A percentile compares a stretch with the other conserved stretches of the same genome.
These are phyloP conservation scores for Colletes collaris DNA, from an alignment of 2,888 invertebrate species.

Conservation along the genomic window DNA sequence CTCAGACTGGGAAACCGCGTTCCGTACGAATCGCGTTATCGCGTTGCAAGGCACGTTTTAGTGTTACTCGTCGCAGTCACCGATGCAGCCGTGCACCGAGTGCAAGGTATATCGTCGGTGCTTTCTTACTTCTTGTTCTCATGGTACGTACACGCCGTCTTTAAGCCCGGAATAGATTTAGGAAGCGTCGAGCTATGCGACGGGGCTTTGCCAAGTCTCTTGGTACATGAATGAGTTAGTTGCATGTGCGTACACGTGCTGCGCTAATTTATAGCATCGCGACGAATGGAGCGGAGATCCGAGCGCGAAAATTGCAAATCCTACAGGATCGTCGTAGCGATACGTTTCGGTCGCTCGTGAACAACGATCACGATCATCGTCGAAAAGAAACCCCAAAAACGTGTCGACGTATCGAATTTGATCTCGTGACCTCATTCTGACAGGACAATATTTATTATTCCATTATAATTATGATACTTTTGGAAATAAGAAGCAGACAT, in stretches of 20 bases:
- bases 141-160: slow-evolving; percentile 61
- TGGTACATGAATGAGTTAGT: slow-evolving; percentile 80
- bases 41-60: slow-evolving; percentile 36
- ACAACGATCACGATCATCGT: not conserved
- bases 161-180: slow-evolving; percentile 78
- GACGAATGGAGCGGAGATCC: slow-evolving; percentile 42
- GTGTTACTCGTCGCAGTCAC: slow-evolving; percentile 34
- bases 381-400: too few species aligned
- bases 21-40: not conserved
- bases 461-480: too few species aligned
- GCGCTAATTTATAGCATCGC: slow-evolving; percentile 77
- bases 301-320: slow-evolving; percentile 31
- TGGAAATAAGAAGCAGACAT: too few species aligned
- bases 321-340: slow-evolving; percentile 48
- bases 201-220: slow-evolving; percentile 75
- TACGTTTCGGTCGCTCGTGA: slow-evolving; percentile 44
- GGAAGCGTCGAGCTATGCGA: slow-evolving; percentile 77
- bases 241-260: slow-evolving; percentile 78
- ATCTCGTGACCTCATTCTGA: too few species aligned
- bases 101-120: slow-evolving; percentile 38
- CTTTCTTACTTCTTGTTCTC: slow-evolving; percentile 43
- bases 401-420: too few species aligned
- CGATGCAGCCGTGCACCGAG: slow-evolving; percentile 39
- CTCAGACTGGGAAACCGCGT: not conserved
- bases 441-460: too few species aligned